Evolutionary conservation across 1,140 invertebrate species (phyloP), one percentile per base, ranked within the genome.

Genomic region (Sarcophaga bullata): DNA sequence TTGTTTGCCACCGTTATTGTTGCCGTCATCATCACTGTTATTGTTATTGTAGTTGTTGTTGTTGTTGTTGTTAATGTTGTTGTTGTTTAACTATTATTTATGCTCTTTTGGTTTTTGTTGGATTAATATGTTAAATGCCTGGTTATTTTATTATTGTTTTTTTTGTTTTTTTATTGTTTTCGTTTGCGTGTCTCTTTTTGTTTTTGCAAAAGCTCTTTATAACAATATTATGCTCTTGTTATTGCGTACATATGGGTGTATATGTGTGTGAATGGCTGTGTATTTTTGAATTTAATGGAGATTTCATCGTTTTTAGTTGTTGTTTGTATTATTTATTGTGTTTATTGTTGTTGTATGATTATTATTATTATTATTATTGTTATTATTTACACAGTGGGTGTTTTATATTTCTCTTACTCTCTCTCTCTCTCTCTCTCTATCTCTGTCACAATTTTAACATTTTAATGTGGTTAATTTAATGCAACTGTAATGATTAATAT

Each of bases 41-140:
- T 19, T 68, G 85, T 88, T 88, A 84, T 25, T 68, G 17, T 68
- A 2, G n/a, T 68, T 9, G 62, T 19, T 68, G 85, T 88, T 88
- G 85, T 25, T 68, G 17, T 68, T 37, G n/a, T 68, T 9, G 62
- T 19, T 68, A 85, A 88, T 88, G 85, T 25, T 68, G 62, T 68
- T 19, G 62, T 68, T 68, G n/a, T 68, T 68, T 68, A 68, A 68
- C 62, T 68, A 68, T 68, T 68, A 25, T 68, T 68, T 68, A 68
- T 68, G 62, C 62, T 68, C 62, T 68, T 68, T 68, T 68, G 62
- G 62, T 68, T 68, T 58, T 68, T 68, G 17, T 68, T 68, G 62
- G 62, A 68, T 68, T 68, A 68, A 68, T 68, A 68, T 68, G 62
- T 68, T 68, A 68, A 68, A 68, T 68, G 62, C 62, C 62, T 68